These are phyloP conservation scores for Tapera naevia DNA, from an alignment of 2,797 vertebrate species.

Conservation along the genomic window DNA sequence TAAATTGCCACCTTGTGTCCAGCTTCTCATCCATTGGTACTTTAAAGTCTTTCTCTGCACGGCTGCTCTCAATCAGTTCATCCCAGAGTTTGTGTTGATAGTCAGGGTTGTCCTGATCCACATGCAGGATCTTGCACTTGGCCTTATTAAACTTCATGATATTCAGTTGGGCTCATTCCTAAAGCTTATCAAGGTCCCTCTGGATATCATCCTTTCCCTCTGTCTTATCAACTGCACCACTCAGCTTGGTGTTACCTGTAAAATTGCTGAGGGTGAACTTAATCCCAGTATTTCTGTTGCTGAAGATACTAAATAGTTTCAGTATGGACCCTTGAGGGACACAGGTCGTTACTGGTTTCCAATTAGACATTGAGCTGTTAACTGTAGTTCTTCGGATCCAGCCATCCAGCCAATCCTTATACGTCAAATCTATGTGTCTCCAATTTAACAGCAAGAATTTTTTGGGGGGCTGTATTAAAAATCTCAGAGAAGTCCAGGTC, in stretches of 20 bases:
- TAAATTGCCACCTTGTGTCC: neutral
- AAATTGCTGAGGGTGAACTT: neutral
- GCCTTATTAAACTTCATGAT: neutral
- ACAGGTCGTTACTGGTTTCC: neutral
- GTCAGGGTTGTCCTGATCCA: neutral
- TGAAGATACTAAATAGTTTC: neutral
- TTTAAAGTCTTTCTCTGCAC: rapidly evolving
- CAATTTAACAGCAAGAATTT: neutral
- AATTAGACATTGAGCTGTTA: neutral
- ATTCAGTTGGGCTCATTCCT: neutral
- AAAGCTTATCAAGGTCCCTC: neutral
- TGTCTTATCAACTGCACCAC: neutral
- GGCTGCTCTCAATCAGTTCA: neutral
- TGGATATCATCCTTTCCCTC: neutral
- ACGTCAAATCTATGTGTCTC: neutral
- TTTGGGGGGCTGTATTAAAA: neutral
- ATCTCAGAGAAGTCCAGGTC: neutral
- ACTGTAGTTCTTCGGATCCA: neutral
- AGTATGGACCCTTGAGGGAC: neutral
- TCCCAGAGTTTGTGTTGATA: neutral
- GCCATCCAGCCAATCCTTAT: neutral
- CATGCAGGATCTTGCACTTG: neutral
- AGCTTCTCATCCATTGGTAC: too few relatives aligned
- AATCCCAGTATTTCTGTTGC: neutral
- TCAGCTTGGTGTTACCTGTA: neutral